phyloP scores from a whole-genome alignment of 2,113 vertebrate species.

The Cyprichromis sp. region DNA sequence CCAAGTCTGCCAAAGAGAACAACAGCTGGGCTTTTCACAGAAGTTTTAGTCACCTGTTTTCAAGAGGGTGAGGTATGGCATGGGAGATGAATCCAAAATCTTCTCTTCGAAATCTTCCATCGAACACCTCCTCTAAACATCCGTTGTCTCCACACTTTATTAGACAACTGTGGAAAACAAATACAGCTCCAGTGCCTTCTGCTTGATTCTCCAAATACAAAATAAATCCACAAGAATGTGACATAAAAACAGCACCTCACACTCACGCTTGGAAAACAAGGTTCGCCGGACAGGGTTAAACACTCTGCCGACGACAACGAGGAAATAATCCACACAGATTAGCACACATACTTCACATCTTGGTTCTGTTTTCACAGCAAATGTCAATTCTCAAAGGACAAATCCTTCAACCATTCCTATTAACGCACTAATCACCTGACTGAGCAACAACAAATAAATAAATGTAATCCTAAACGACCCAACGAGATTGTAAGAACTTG shows the following conservation, averaged over 20 bases:
- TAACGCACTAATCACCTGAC: neutral
- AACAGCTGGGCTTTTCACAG: neutral
- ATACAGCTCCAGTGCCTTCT: neutral
- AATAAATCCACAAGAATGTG: neutral
- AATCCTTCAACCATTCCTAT: neutral
- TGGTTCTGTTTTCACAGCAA: constrained; percentile 56
- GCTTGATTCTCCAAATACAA: neutral
- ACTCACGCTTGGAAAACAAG: constrained; percentile 15
- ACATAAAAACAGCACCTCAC: constrained; percentile 11
- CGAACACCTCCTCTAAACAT: constrained; percentile 51
- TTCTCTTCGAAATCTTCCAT: constrained; percentile 32
- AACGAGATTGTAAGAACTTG: neutral
- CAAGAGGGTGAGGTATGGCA: constrained; percentile 44
- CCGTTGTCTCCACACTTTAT: constrained; percentile 25
- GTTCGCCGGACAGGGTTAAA: neutral
- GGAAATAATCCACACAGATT: neutral
- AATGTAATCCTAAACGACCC: neutral
- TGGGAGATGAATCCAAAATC: constrained; percentile 47
- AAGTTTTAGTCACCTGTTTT: neutral
- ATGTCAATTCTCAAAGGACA: constrained; percentile 34
- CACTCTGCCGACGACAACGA: neutral
- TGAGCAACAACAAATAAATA: constrained; percentile 47
- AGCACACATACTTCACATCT: neutral
- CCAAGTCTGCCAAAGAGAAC: neutral
- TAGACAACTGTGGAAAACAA: constrained; percentile 14